phyloP scores from a whole-genome alignment of 2,888 invertebrate genomes.

The Drosophila birchii region DNA sequence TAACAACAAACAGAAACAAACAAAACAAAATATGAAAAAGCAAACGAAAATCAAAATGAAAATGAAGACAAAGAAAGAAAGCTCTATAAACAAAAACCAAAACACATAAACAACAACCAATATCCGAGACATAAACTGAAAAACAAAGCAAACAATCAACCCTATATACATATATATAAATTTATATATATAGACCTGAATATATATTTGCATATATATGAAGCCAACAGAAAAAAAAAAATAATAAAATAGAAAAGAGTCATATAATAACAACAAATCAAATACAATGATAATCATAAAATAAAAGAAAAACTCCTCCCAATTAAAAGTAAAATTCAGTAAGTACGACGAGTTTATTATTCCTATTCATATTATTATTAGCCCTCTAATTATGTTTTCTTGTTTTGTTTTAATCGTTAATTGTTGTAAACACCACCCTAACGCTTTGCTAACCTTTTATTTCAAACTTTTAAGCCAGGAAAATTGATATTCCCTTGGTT shows the following conservation, averaged over 20 bases:
- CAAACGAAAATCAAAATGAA: conserved; percentile 62
- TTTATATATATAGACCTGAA: conserved; percentile 2
- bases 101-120: conserved; percentile 30
- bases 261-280: conserved; percentile 30
- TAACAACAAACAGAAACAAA: conserved; percentile 53
- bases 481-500: not conserved
- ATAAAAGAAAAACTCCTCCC: conserved; percentile 52
- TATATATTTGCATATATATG: conserved; percentile 47
- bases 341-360: conserved; percentile 65
- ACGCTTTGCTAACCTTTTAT: conserved; percentile 20
- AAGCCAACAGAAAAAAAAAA: conserved; percentile 27
- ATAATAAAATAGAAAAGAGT: too few relatives aligned
- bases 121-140: conserved; percentile 45
- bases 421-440: conserved; percentile 23
- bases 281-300: conserved; percentile 20
- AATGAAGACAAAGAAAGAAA: conserved; percentile 49
- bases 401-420: conserved; percentile 12
- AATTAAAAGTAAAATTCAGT: conserved; percentile 66
- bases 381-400: conserved; percentile 21
- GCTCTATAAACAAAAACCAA: conserved; percentile 41
- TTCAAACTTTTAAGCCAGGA: not conserved
- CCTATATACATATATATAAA: conserved; percentile 28
- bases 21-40: conserved; percentile 54
- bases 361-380: conserved; percentile 31
- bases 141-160: conserved; percentile 44